A percentile compares a stretch with the other conserved stretches of the same genome.
Evolutionary conservation across 2,113 vertebrate genomes (phyloP).

Genomic region (Rhabdornis inornatus): DNA sequence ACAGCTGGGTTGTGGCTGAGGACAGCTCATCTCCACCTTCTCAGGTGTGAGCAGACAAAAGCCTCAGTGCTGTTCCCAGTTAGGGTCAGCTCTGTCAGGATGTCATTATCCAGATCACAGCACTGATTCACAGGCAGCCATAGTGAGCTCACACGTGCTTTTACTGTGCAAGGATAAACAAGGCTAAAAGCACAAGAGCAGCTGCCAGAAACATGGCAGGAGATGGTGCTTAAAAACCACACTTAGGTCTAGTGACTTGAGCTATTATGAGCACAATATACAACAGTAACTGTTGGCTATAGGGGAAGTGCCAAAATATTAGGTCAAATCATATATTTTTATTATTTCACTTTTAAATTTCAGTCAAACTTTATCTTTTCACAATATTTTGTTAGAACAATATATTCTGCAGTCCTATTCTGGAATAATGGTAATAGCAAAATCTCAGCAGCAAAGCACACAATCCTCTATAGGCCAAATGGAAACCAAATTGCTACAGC

Average conservation of each 20-base stretch:
- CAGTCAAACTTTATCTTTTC: background rate
- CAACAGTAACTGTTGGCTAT: rapidly evolving
- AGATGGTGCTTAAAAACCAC: background rate
- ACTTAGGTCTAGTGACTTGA: rapidly evolving
- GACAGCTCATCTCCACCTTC: background rate
- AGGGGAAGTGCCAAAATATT: background rate
- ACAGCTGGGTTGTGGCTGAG: background rate
- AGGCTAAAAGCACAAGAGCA: background rate
- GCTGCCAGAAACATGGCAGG: background rate
- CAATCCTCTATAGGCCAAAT: background rate
- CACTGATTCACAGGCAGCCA: background rate
- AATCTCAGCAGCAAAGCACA: background rate
- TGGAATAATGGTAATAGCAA: background rate
- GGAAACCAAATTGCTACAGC: background rate
- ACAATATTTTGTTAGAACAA: background rate
- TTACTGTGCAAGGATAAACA: background rate
- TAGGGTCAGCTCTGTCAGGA: background rate
- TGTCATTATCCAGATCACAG: background rate
- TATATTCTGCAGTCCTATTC: background rate
- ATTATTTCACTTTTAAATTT: background rate
- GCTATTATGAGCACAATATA: background rate
- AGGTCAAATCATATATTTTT: background rate
- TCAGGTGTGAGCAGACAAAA: background rate
- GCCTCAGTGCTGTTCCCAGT: background rate
- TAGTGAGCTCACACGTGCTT: background rate